These are phyloP conservation scores for Nothocercus julius DNA, from an alignment of 2,113 vertebrate species.

Conservation along the genomic window DNA sequence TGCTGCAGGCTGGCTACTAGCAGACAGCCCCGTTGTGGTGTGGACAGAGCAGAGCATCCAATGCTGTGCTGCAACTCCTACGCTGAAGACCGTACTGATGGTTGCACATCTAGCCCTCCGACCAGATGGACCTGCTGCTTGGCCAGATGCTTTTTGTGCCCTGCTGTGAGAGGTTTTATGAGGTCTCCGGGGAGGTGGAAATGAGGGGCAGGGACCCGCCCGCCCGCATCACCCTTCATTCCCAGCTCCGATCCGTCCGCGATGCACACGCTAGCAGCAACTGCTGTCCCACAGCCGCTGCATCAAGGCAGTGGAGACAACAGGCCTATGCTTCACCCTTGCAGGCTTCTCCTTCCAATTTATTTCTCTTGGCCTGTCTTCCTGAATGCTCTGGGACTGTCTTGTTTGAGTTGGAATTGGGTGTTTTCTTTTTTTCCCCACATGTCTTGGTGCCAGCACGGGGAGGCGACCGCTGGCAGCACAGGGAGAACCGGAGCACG, in stretches of 20 bases:
- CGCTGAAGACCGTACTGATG: background rate
- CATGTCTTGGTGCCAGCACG: background rate
- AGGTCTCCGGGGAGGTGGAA: background rate
- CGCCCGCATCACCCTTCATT: background rate
- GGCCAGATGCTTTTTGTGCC: background rate
- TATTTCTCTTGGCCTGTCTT: background rate
- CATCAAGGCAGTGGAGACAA: background rate
- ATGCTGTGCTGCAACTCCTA: background rate
- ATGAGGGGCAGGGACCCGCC: background rate
- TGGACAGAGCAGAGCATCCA: background rate
- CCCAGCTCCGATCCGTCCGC: background rate
- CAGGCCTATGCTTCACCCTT: background rate
- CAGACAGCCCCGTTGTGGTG: background rate
- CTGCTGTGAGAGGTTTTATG: background rate
- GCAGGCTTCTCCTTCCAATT: background rate
- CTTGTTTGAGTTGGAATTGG: background rate
- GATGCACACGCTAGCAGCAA: background rate
- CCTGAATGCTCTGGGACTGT: background rate
- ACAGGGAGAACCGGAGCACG: background rate
- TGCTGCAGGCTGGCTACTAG: rapidly evolving
- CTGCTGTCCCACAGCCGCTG: background rate
- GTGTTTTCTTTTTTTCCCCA: background rate
- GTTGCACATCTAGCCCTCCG: background rate
- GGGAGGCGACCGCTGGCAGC: background rate
- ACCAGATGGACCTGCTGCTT: background rate